Base-by-base conservation (phyloP, 2,888 invertebrate genomes). In the Hofmannophila pseudospretella region DNA sequence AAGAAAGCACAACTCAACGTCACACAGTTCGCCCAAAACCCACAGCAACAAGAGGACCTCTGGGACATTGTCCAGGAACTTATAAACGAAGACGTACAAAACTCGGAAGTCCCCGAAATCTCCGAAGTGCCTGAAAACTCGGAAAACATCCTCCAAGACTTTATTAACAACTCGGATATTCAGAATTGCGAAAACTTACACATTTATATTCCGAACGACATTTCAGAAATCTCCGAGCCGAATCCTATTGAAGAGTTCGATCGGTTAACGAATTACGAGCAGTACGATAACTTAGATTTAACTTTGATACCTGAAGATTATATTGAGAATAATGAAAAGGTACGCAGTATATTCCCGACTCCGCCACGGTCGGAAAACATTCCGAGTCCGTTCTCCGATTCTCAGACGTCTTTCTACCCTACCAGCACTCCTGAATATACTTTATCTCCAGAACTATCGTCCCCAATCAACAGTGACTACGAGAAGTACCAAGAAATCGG, bases 401-500 rank as follows among this genome's bases (percentile, higher is more conserved):
- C 72, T 0, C 60, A 60, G 1, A 44, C 53, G 0, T 67, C 61
- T 0, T 68, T 66, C 7, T 74, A 66, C 32, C 60, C 59, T 0
- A 50, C 64, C 1, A 59, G 57, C 26, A 26, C 14, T 3, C 70
- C 74, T 0, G 75, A 75, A 0, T 68, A 67, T 39, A 66, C 66
- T 0, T 42, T 69, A 0, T 79, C 80, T 0, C 78, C 80, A 0
- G 69, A 59, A 8, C 49, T 66, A 1, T 71, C 63, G 0, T 72
- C 80, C 0, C 77, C 80, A 0, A 56, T 64, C 22, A 65, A 64
- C 45, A 60, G 59, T 2, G 81, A 82, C 11, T 65, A 67, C 4
- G 82, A 84, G 27, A 68, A 65, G n/a, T 82, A 67, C 32, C 78
- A 79, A 38, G 75, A 74, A 0, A 63, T 81, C 1, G 39, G 59